These are phyloP conservation scores for Nebria ingens DNA, from an alignment of 1,140 invertebrate species.

Conservation along the genomic window DNA sequence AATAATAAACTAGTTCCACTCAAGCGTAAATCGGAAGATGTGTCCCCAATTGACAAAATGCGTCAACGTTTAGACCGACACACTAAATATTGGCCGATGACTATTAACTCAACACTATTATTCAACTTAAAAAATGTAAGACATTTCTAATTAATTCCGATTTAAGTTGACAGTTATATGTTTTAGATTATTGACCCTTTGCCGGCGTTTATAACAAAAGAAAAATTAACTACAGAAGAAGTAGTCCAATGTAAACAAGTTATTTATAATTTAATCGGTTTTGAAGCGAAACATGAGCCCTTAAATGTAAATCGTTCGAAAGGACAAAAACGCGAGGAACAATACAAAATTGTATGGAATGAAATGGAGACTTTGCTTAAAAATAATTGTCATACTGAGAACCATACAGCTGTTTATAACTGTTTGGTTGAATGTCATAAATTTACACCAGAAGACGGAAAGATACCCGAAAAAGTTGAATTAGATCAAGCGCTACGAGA, in stretches of 20 bases:
- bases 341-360: conserved; percentile 80
- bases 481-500: conserved; percentile 28
- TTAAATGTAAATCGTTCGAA: conserved; percentile 46
- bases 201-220: conserved; percentile 67
- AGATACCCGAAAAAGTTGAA: conserved; percentile 50
- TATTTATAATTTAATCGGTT: conserved; percentile 67
- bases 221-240: conserved; percentile 73
- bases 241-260: conserved; percentile 80
- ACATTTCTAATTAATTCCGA: not conserved
- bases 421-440: conserved; percentile 74
- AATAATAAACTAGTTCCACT: conserved; percentile 69
- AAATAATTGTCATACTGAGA: conserved; percentile 54
- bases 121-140: conserved; percentile 76
- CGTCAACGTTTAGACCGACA: conserved; percentile 59
- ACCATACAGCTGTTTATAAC: conserved; percentile 58
- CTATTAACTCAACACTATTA: conserved; percentile 79
- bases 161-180: conserved; percentile 3
- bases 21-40: conserved; percentile 35
- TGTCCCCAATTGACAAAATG: conserved; percentile 47
- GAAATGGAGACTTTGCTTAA: conserved; percentile 80
- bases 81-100: conserved; percentile 88
- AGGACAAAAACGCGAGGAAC: conserved; percentile 66
- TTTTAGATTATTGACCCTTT: conserved; percentile 72
- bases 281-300: conserved; percentile 76
- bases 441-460: conserved; percentile 37